phyloP scores from a whole-genome alignment of 2,113 vertebrate genomes.

The Paramormyrops kingsleyae region DNA sequence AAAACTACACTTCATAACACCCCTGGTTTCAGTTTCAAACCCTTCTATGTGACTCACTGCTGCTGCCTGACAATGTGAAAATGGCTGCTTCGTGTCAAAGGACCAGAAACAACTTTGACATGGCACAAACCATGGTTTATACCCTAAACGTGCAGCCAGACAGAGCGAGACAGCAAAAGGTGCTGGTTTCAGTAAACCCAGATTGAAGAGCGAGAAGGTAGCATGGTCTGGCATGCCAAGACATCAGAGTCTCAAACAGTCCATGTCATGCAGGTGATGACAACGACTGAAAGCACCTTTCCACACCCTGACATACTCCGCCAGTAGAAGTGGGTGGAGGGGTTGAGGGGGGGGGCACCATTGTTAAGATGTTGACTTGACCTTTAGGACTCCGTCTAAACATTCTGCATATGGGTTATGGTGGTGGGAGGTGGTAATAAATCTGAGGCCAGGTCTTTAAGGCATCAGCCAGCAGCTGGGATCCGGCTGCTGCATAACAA shows the following conservation, averaged over 20 bases:
- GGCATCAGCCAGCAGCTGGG: neutral
- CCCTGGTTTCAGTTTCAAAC: neutral
- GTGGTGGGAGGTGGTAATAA: neutral
- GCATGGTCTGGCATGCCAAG: neutral
- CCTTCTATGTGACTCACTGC: neutral
- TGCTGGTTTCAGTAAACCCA: neutral
- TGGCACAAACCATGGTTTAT: neutral
- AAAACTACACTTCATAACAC: neutral
- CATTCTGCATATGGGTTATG: neutral
- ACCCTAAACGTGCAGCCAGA: neutral
- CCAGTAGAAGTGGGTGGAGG: too few relatives aligned
- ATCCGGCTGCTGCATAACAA: neutral
- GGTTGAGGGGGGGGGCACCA: too few relatives aligned
- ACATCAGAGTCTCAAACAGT: neutral
- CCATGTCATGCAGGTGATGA: neutral
- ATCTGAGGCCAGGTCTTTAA: neutral
- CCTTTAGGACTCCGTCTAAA: neutral
- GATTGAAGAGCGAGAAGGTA: neutral
- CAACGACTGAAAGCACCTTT: neutral
- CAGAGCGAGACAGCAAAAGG: neutral
- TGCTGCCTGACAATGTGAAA: neutral
- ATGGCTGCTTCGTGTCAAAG: neutral
- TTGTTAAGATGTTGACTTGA: conserved; percentile 2
- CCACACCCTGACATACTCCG: neutral
- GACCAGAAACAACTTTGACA: neutral